Evolutionary conservation across 2,113 vertebrate species (phyloP).

Genomic region (Zosterops lateralis): DNA sequence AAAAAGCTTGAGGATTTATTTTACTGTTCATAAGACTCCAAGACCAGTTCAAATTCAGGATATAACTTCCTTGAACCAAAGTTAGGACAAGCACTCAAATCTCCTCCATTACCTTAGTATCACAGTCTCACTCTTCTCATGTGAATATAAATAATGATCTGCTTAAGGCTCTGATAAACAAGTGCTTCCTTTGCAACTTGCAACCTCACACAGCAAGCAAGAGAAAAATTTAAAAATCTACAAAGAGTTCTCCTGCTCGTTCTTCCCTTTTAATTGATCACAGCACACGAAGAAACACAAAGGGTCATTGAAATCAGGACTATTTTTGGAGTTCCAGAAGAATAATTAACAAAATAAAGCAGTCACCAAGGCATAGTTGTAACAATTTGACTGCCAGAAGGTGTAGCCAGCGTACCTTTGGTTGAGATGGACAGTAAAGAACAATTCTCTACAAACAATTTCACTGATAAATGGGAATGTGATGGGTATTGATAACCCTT

Average conservation of each 20-base stretch:
- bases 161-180: background rate
- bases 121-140: background rate
- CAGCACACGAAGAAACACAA: background rate
- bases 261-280: background rate
- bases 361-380: background rate
- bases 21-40: background rate
- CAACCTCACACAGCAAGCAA: background rate
- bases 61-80: background rate
- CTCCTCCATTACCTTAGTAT: background rate
- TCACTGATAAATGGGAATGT: background rate
- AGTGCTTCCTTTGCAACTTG: background rate
- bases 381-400: background rate
- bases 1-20: background rate
- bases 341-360: background rate
- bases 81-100: background rate
- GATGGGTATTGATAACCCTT: background rate
- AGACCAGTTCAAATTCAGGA: background rate
- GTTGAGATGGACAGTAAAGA: background rate
- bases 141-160: background rate
- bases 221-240: background rate
- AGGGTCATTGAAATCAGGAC: background rate
- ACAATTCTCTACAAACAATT: background rate
- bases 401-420: constrained; percentile 6
- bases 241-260: background rate
- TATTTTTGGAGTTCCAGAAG: background rate